Conservation (phyloP, 1,140 invertebrate genomes). For the Caerostris darwini region DNA sequence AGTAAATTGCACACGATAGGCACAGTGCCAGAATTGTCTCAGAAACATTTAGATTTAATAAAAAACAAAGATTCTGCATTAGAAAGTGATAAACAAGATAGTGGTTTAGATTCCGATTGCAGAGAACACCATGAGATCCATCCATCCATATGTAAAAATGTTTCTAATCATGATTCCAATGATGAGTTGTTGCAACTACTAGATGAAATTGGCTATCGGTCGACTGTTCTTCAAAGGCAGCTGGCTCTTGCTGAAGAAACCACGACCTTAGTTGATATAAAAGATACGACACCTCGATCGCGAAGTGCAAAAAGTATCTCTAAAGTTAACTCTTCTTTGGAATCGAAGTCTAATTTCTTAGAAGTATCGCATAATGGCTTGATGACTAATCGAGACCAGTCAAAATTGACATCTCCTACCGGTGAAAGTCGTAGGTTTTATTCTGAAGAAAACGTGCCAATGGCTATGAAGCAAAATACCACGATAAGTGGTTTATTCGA, state of each 20-base stretch:
- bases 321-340: not conserved
- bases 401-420: not conserved
- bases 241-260: conserved; percentile 40
- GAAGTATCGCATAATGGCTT: not conserved
- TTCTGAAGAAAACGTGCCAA: not conserved
- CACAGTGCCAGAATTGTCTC: conserved; percentile 7
- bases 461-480: not conserved
- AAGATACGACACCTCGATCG: not conserved
- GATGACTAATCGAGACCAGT: not conserved
- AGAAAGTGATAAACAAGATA: conserved; percentile 77
- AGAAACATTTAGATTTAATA: conserved; percentile 54
- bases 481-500: not conserved
- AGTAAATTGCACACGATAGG: not conserved
- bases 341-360: not conserved
- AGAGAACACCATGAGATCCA: conserved; percentile 65
- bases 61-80: conserved; percentile 67
- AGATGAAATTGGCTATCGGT: conserved; percentile 61
- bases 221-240: conserved; percentile 61
- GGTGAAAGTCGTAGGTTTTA: not conserved
- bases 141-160: conserved; percentile 38
- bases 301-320: not conserved
- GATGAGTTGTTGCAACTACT: conserved; percentile 71
- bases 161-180: not conserved
- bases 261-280: not conserved
- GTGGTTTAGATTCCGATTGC: conserved; percentile 75